phyloP scores from a whole-genome alignment of 2,888 invertebrate species.

The Drosophila rubida region DNA sequence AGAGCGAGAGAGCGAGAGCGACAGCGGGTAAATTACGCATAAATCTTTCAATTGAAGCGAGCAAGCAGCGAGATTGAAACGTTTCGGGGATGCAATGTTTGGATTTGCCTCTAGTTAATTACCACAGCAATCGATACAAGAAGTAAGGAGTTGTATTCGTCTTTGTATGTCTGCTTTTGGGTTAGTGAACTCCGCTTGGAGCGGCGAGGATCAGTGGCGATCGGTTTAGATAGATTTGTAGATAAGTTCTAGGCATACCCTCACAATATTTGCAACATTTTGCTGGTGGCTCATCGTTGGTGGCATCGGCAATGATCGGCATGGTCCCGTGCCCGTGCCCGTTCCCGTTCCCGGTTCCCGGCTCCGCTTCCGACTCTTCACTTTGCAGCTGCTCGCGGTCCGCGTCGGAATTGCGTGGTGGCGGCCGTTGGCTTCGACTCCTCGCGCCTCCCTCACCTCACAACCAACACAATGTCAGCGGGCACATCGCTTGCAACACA shows the following conservation, averaged over 20 bases:
- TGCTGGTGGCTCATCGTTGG: constrained; percentile 90
- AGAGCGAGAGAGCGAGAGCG: constrained; percentile 2
- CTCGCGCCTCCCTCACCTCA: constrained; percentile 6
- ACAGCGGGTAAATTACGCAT: constrained; percentile 63
- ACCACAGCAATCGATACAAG: constrained; percentile 29
- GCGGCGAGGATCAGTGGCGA: not conserved
- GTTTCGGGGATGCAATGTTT: constrained; percentile 45
- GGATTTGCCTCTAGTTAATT: constrained; percentile 69
- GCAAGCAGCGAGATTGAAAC: constrained; percentile 26
- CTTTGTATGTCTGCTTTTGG: constrained; percentile 31
- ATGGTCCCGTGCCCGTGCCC: constrained; percentile 85
- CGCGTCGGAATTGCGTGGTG: not conserved
- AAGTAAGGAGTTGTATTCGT: constrained; percentile 2
- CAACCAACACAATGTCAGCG: constrained; percentile 50
- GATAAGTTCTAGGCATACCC: constrained; percentile 87
- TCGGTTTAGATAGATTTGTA: constrained; percentile 6
- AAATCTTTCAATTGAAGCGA: constrained; percentile 80
- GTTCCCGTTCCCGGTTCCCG: constrained; percentile 22
- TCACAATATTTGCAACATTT: constrained; percentile 97
- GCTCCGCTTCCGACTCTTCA: constrained; percentile 6
- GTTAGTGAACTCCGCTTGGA: constrained; percentile 67
- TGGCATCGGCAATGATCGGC: constrained; percentile 88
- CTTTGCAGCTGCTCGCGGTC: constrained; percentile 7
- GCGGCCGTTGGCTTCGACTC: constrained; percentile 1
- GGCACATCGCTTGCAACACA: constrained; percentile 44